These are phyloP conservation scores for Gallirallus australis DNA, from an alignment of 2,797 vertebrate species.

Conservation along the genomic window DNA sequence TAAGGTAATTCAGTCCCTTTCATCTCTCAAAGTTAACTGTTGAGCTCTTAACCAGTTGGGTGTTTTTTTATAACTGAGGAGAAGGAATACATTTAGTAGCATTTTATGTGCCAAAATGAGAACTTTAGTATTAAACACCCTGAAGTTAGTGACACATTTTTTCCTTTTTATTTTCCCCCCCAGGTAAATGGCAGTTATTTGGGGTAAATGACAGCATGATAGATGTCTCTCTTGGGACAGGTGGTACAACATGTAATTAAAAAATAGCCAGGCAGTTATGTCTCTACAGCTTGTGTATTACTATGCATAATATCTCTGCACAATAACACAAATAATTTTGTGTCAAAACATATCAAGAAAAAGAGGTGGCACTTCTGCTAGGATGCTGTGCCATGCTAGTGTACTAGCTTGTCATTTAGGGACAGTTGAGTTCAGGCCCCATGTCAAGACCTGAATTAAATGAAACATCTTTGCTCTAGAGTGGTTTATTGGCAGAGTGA, in stretches of 20 bases:
- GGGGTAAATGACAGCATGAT: not conserved
- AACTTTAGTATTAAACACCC: not conserved
- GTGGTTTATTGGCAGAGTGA: not conserved
- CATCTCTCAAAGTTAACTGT: not conserved
- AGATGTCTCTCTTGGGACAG: not conserved
- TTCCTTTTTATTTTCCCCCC: not conserved
- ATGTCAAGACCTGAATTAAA: not conserved
- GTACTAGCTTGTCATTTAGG: not conserved
- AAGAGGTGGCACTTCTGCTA: not conserved
- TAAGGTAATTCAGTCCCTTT: not conserved
- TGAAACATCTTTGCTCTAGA: not conserved
- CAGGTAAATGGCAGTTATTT: not conserved
- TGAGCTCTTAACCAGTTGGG: not conserved
- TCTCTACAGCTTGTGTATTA: not conserved
- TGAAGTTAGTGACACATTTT: not conserved
- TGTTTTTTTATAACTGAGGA: not conserved
- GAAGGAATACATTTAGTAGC: not conserved
- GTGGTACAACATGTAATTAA: not conserved
- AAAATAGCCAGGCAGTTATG: not conserved
- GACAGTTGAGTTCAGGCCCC: not conserved
- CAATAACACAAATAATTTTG: not conserved
- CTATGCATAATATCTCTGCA: not conserved
- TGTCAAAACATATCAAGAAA: not conserved
- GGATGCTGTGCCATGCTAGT: not conserved
- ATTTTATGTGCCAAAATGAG: not conserved